phyloP scores from a whole-genome alignment of 2,113 vertebrate genomes.

The Seriola rivoliana region DNA sequence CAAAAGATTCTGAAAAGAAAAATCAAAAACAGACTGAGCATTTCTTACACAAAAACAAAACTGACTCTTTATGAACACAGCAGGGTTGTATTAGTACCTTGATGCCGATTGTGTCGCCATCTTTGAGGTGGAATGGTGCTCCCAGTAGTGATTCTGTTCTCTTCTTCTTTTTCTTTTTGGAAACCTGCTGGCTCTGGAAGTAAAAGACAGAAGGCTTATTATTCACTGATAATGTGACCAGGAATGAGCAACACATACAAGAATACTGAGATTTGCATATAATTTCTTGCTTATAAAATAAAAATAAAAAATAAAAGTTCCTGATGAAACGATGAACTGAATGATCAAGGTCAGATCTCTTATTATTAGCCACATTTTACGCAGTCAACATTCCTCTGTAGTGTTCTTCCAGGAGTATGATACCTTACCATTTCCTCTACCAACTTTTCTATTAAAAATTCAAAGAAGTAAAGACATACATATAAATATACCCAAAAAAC shows the following conservation, averaged over 20 bases:
- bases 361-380: neutral
- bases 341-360: neutral
- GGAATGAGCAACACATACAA: neutral
- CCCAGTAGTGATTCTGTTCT: slow-evolving; percentile 88
- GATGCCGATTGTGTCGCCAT: slow-evolving; percentile 91
- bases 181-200: slow-evolving; percentile 89
- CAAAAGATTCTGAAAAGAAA: slow-evolving; percentile 87
- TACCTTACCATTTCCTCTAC: neutral
- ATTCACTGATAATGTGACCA: neutral
- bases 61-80: neutral
- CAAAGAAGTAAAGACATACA: neutral
- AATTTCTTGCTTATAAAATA: neutral
- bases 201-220: neutral
- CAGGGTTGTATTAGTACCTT: slow-evolving; percentile 84
- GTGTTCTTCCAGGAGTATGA: neutral
- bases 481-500: neutral
- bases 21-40: neutral
- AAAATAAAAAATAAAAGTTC: neutral
- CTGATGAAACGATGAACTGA: neutral
- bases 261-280: neutral
- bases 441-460: neutral
- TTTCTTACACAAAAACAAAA: slow-evolving; percentile 1
- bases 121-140: slow-evolving; percentile 90
- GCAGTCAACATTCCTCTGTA: neutral
- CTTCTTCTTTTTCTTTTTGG: slow-evolving; percentile 94